These are phyloP conservation scores for Agonopterix alstromeriana DNA, from an alignment of 2,888 invertebrate genomes.

Conservation along the genomic window DNA sequence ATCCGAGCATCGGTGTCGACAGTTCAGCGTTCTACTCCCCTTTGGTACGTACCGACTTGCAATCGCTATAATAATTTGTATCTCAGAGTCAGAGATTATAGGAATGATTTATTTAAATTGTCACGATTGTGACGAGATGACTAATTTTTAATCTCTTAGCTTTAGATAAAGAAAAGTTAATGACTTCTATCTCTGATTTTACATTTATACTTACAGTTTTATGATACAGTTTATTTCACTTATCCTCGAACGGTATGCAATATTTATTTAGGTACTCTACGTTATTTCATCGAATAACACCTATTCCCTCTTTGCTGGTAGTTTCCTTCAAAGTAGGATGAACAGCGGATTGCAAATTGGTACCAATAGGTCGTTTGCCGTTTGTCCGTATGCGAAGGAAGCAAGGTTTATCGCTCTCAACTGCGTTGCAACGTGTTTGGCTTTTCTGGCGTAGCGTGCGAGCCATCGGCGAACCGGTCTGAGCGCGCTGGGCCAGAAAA, in stretches of 20 bases:
- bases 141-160: too few relatives aligned
- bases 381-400: constrained; percentile 44
- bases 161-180: too few relatives aligned
- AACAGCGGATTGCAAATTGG: constrained; percentile 50
- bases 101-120: neutral
- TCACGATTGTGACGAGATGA: neutral
- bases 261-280: neutral
- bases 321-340: constrained; percentile 4
- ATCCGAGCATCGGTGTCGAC: constrained; percentile 94
- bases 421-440: constrained; percentile 55
- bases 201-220: neutral
- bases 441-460: constrained; percentile 58
- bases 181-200: too few relatives aligned
- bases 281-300: neutral
- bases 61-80: neutral
- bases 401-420: constrained; percentile 65
- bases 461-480: constrained; percentile 64
- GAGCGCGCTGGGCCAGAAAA: constrained; percentile 71
- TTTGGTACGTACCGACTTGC: constrained; percentile 82
- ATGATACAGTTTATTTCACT: constrained; percentile 29
- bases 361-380: constrained; percentile 62
- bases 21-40: constrained; percentile 97
- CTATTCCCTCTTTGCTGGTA: neutral
- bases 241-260: neutral
- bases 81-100: neutral